phyloP scores from a whole-genome alignment of 2,888 invertebrate species.

The Melieria crassipennis region DNA sequence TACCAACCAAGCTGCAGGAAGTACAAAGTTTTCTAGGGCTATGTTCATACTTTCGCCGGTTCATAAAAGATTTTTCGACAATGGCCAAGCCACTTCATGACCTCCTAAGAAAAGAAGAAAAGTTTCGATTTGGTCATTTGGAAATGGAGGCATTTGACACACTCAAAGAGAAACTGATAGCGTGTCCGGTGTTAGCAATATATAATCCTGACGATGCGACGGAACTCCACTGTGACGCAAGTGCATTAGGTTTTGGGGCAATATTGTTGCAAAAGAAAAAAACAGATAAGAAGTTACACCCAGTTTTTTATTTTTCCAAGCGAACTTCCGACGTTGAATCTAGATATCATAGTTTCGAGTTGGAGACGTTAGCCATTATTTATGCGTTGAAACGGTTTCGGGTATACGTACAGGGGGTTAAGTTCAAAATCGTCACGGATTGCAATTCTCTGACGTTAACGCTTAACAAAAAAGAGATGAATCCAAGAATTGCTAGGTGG shows the following conservation, averaged over 20 bases:
- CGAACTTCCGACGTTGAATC: conserved; percentile 36
- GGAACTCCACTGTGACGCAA: conserved; percentile 23
- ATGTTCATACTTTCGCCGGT: conserved; percentile 12
- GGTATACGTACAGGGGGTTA: conserved; percentile 30
- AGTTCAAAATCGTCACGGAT: conserved; percentile 26
- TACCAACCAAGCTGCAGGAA: conserved; percentile 13
- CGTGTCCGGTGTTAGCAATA: conserved; percentile 22
- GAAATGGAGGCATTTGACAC: conserved; percentile 45
- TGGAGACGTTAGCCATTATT: conserved; percentile 29
- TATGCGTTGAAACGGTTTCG: conserved; percentile 34
- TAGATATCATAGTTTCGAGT: conserved; percentile 32
- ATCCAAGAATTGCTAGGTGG: conserved; percentile 20
- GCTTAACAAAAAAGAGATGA: conserved; percentile 19
- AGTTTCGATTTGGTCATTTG: conserved; percentile 38
- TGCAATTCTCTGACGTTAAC: conserved; percentile 13
- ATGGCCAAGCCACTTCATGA: conserved; percentile 29
- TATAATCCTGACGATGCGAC: conserved; percentile 35
- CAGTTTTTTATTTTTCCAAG: conserved; percentile 29
- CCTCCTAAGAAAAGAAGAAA: conserved; percentile 22
- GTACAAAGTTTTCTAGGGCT: conserved; percentile 34
- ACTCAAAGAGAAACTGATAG: conserved; percentile 40
- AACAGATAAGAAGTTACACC: conserved; percentile 22
- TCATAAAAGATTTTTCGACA: conserved; percentile 15
- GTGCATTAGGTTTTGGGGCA: conserved; percentile 45
- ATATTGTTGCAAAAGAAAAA: conserved; percentile 38